Conservation (phyloP, 2,888 invertebrate species). For the Apotomis turbidana region DNA sequence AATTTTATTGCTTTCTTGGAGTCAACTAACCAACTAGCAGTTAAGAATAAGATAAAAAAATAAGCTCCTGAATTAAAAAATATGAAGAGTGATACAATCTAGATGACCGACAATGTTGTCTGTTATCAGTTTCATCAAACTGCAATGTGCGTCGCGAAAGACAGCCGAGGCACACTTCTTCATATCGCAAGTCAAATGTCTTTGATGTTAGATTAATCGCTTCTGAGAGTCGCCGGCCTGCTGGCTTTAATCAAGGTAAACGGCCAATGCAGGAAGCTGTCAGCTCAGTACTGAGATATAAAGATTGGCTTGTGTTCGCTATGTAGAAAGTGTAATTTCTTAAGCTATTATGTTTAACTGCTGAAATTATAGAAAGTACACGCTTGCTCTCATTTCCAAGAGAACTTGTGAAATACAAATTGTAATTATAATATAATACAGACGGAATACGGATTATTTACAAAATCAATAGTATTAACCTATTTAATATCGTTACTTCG, state of each 20-base stretch:
- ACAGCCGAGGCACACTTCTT: slow-evolving; percentile 14
- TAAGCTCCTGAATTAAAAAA: not conserved
- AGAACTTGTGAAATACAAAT: too few species aligned
- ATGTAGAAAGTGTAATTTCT: slow-evolving; percentile 29
- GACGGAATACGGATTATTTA: slow-evolving; percentile 4
- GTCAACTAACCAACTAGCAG: too few species aligned
- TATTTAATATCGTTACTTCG: slow-evolving; percentile 45
- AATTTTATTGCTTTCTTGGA: not conserved
- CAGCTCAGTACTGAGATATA: slow-evolving; percentile 13
- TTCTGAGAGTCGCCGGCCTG: not conserved
- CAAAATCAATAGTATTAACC: slow-evolving; percentile 23
- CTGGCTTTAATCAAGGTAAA: slow-evolving; percentile 17
- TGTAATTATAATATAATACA: not conserved
- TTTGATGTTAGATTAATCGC: slow-evolving; percentile 34
- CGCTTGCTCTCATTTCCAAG: slow-evolving; percentile 5
- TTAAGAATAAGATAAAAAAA: not conserved
- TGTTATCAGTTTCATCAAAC: slow-evolving; percentile 10
- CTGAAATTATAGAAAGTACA: slow-evolving; percentile 12
- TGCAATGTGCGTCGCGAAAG: slow-evolving; percentile 14
- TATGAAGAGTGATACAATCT: not conserved
- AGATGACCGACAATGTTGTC: not conserved
- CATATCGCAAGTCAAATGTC: slow-evolving; percentile 24
- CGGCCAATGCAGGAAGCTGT: slow-evolving; percentile 18
- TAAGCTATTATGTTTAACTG: not conserved
- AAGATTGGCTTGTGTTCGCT: not conserved